A percentile compares a stretch with the other conserved stretches of the same genome.
phyloP scores from a whole-genome alignment of 1,140 invertebrate genomes.

The Aleiodes sp. region DNA sequence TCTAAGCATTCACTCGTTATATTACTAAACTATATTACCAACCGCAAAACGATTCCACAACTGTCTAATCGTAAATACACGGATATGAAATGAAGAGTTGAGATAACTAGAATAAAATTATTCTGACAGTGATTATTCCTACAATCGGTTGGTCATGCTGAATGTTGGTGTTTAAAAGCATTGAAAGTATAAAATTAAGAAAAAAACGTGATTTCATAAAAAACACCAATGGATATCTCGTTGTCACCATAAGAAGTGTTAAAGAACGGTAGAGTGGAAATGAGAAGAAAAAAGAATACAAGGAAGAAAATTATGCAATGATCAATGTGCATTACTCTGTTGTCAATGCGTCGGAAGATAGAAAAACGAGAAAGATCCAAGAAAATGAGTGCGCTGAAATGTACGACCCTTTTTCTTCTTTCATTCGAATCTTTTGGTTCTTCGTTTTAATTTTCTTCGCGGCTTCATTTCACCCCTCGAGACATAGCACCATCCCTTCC shows the following conservation, averaged over 20 bases:
- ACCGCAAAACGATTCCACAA: constrained; percentile 45
- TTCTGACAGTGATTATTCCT: background rate
- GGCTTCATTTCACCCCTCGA: constrained; percentile 55
- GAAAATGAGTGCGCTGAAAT: constrained; percentile 15
- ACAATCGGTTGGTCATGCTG: too few species aligned
- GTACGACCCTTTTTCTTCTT: constrained; percentile 37
- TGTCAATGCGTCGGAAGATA: constrained; percentile 31
- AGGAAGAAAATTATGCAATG: background rate
- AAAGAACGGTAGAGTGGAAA: too few species aligned
- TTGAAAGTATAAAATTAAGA: too few species aligned
- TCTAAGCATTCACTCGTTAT: constrained; percentile 53
- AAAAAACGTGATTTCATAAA: too few species aligned
- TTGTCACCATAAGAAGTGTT: too few species aligned
- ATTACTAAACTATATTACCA: constrained; percentile 56
- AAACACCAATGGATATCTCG: too few species aligned
- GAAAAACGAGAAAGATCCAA: constrained; percentile 33
- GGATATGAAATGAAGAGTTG: constrained; percentile 1
- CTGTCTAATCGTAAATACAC: background rate
- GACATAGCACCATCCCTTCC: background rate
- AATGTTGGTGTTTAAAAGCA: too few species aligned
- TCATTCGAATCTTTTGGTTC: constrained; percentile 46
- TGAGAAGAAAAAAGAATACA: too few species aligned
- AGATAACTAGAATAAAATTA: constrained; percentile 5
- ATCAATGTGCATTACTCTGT: constrained; percentile 34
- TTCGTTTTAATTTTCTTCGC: constrained; percentile 61